These are phyloP conservation scores for Dendropsophus ebraccatus DNA, from an alignment of 2,113 vertebrate genomes.

Conservation along the genomic window DNA sequence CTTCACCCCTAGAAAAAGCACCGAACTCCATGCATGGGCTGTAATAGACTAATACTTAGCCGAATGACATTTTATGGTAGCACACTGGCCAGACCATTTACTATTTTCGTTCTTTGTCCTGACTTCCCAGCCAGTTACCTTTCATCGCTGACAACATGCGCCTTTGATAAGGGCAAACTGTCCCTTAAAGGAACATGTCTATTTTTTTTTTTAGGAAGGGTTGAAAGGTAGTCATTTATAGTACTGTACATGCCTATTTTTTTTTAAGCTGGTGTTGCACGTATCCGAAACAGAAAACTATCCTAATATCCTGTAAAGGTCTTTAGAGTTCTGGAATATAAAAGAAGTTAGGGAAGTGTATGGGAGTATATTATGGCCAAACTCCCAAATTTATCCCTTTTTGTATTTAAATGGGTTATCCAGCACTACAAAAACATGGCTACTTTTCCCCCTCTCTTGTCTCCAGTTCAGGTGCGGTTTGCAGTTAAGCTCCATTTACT, in stretches of 20 bases:
- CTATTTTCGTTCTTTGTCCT: constrained; percentile 7
- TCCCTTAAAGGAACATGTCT: neutral
- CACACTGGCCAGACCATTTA: neutral
- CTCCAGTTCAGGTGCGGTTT: no score
- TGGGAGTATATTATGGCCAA: no score
- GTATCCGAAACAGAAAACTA: no score
- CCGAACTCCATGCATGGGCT: constrained; percentile 26
- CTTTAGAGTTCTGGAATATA: no score
- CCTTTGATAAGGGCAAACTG: neutral
- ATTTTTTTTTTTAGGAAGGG: neutral
- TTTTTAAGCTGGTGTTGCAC: neutral
- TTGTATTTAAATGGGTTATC: no score
- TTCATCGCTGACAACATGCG: neutral
- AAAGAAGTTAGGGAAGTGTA: no score
- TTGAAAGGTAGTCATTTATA: neutral
- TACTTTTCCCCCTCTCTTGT: no score
- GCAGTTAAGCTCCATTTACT: no score
- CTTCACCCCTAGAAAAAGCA: constrained; percentile 7
- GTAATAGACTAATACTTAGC: constrained; percentile 13
- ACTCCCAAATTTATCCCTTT: no score
- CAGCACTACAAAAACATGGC: no score
- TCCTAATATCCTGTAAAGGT: no score
- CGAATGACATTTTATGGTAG: constrained; percentile 5
- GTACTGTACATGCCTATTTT: neutral
- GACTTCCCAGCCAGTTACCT: neutral